These are phyloP conservation scores for Chlorospingus semifuscus DNA, from an alignment of 2,797 vertebrate genomes.

Conservation along the genomic window DNA sequence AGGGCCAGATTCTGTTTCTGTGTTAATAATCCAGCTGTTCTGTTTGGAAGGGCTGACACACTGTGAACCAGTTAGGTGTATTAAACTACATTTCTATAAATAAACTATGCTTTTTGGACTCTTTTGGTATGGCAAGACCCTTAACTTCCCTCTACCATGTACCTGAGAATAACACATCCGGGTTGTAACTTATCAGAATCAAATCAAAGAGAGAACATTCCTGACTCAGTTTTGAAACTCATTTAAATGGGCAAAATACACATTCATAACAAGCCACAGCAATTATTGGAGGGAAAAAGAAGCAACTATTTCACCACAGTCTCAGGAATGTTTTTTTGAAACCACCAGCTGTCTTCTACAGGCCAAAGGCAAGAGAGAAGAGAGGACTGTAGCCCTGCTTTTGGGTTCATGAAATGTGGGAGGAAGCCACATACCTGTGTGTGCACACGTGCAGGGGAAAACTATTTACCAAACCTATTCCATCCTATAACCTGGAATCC, in stretches of 20 bases:
- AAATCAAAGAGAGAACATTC: neutral
- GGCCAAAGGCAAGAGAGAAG: neutral
- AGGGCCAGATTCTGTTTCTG: neutral
- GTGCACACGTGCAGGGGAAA: neutral
- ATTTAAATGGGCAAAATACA: neutral
- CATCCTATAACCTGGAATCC: constrained; percentile 12
- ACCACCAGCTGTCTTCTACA: neutral
- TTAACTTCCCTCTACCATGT: neutral
- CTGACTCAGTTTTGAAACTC: neutral
- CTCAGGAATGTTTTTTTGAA: constrained; percentile 15
- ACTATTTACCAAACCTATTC: neutral
- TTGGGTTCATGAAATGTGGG: neutral
- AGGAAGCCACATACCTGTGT: neutral
- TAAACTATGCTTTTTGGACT: neutral
- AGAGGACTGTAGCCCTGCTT: neutral
- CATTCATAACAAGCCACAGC: constrained; percentile 22
- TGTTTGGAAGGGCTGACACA: neutral
- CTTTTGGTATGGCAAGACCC: neutral
- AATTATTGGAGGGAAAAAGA: neutral
- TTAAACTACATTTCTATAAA: neutral
- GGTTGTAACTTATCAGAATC: neutral
- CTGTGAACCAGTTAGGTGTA: neutral
- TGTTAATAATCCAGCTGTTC: neutral
- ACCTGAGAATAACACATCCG: constrained; percentile 44
- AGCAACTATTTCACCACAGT: constrained; percentile 3